A percentile compares a stretch with the other conserved stretches of the same genome.
Conservation (phyloP, 92 coral and sea anemone genomes). For the Palythoa grandis region DNA sequence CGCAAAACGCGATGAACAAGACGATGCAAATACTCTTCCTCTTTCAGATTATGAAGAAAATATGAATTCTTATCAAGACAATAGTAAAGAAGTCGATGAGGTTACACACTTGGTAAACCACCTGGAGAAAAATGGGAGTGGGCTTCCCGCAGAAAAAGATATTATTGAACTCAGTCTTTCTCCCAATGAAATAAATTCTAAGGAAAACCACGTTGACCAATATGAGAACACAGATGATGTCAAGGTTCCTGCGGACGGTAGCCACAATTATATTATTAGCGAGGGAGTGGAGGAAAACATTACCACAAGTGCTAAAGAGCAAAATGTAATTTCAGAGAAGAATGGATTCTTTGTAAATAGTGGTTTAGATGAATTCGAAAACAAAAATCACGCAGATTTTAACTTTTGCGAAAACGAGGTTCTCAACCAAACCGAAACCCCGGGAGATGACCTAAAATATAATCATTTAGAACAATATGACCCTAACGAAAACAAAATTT, state of each 20-base stretch:
- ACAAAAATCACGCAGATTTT: not conserved
- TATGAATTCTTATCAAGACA: not conserved
- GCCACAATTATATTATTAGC: constrained; percentile 17
- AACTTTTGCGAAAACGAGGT: not conserved
- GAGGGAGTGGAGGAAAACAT: not conserved
- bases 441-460: not conserved
- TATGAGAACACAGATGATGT: not conserved
- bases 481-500: not conserved
- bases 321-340: not conserved
- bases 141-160: constrained; percentile 6
- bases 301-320: constrained; percentile 7
- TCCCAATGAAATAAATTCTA: constrained; percentile 9
- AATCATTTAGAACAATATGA: not conserved
- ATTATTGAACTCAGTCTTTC: not conserved
- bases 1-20: not conserved
- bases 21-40: not conserved
- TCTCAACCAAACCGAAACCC: not conserved
- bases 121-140: not conserved
- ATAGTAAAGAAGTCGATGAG: not conserved
- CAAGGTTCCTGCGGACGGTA: not conserved
- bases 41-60: not conserved
- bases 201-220: constrained; percentile 42
- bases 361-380: not conserved
- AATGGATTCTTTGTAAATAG: not conserved
- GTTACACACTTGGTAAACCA: constrained; percentile 9